Evolutionary conservation across 2,113 vertebrate genomes (phyloP).

Genomic region (Coptodon bakossiorum): DNA sequence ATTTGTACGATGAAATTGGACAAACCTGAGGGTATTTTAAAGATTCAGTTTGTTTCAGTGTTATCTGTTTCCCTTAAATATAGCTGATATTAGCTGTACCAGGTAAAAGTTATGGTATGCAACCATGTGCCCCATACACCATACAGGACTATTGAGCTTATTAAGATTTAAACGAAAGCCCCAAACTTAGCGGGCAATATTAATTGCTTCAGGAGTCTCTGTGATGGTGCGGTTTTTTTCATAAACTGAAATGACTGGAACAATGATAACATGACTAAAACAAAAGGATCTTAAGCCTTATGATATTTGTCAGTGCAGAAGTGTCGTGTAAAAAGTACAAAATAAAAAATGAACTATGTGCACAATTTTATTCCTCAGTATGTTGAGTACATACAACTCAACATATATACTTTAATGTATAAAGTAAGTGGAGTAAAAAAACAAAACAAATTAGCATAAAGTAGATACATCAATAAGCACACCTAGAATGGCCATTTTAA

Average conservation of each 20-base stretch:
- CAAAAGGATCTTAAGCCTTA: background rate
- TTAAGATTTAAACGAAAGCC: background rate
- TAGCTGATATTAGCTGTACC: background rate
- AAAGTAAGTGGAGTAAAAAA: background rate
- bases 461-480: no score
- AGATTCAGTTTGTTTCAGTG: background rate
- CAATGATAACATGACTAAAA: background rate
- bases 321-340: background rate
- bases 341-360: background rate
- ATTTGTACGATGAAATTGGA: background rate
- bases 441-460: no score
- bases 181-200: background rate
- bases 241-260: background rate
- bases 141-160: background rate
- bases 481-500: no score
- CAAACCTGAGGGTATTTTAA: background rate
- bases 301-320: background rate
- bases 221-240: fast-evolving
- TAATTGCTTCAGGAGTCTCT: background rate
- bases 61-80: background rate
- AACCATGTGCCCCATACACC: background rate
- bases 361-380: background rate
- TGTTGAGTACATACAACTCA: background rate
- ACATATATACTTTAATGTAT: background rate
- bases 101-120: background rate